These are phyloP conservation scores for Rhinogobio ventralis DNA, from an alignment of 2,797 vertebrate genomes.

Conservation along the genomic window DNA sequence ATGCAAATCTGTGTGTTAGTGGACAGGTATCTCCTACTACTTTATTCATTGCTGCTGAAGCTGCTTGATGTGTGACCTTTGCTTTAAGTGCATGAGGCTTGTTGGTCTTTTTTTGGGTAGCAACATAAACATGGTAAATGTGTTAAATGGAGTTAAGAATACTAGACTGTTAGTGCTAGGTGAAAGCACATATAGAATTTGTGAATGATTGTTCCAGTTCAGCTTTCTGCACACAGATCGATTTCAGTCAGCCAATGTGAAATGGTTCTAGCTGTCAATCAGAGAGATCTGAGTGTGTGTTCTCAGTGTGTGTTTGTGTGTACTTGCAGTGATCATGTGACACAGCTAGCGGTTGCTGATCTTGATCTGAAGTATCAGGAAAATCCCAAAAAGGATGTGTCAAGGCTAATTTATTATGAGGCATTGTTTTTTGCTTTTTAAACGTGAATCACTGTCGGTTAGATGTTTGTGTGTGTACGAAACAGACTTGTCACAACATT, in stretches of 20 bases:
- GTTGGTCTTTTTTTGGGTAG: not conserved
- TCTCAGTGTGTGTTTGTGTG: slow-evolving; percentile 7
- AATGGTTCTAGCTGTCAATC: not conserved
- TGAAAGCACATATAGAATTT: not conserved
- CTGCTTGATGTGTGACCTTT: not conserved
- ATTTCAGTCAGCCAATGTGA: slow-evolving; percentile 3
- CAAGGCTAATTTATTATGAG: not conserved
- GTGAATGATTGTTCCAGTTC: not conserved
- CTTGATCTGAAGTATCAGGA: slow-evolving; percentile 34
- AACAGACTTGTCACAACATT: not conserved
- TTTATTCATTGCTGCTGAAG: not conserved
- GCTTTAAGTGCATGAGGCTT: not conserved
- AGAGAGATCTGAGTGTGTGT: not conserved
- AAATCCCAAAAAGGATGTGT: slow-evolving; percentile 12
- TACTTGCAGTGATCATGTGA: slow-evolving; percentile 44
- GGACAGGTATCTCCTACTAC: not conserved
- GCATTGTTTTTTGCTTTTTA: slow-evolving; percentile 5
- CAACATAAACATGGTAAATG: not conserved
- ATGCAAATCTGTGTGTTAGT: not conserved
- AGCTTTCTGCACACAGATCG: too few species aligned
- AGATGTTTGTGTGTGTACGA: slow-evolving; percentile 1
- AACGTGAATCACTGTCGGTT: not conserved
- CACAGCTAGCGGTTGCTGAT: slow-evolving; percentile 17
- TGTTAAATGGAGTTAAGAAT: not conserved
- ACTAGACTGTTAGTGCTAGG: not conserved